phyloP scores from a whole-genome alignment of 2,888 invertebrate genomes.

The Mantis religiosa region DNA sequence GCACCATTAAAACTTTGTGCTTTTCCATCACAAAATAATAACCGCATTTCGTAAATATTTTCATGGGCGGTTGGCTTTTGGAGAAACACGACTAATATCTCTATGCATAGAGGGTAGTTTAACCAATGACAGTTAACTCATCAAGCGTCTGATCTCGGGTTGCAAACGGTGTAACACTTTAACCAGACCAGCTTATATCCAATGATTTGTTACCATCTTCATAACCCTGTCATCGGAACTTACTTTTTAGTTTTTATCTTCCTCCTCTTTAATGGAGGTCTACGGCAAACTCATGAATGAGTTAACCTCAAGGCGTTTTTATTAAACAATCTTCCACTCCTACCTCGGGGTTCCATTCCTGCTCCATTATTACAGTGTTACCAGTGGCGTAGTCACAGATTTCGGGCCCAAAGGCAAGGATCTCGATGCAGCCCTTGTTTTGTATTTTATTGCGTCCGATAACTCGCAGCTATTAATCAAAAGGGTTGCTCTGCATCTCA shows the following conservation, averaged over 20 bases:
- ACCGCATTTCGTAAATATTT: background rate
- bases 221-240: background rate
- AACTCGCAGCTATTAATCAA: background rate
- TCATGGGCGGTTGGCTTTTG: background rate
- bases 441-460: background rate
- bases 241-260: background rate
- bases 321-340: conserved; percentile 4
- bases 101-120: background rate
- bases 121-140: background rate
- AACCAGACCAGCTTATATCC: background rate
- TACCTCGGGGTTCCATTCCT: background rate
- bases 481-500: background rate
- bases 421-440: background rate
- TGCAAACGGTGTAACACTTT: background rate
- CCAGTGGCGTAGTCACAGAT: background rate
- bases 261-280: background rate
- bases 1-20: background rate
- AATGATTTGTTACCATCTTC: background rate
- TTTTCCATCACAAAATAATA: background rate
- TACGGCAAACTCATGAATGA: conserved; percentile 1
- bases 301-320: background rate
- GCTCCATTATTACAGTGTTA: background rate
- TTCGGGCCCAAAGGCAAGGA: background rate
- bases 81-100: background rate
- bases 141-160: background rate